A percentile compares a stretch with the other conserved stretches of the same genome.
These are phyloP conservation scores for Probaryconus sp. DNA, from an alignment of 1,140 invertebrate species.

Conservation along the genomic window DNA sequence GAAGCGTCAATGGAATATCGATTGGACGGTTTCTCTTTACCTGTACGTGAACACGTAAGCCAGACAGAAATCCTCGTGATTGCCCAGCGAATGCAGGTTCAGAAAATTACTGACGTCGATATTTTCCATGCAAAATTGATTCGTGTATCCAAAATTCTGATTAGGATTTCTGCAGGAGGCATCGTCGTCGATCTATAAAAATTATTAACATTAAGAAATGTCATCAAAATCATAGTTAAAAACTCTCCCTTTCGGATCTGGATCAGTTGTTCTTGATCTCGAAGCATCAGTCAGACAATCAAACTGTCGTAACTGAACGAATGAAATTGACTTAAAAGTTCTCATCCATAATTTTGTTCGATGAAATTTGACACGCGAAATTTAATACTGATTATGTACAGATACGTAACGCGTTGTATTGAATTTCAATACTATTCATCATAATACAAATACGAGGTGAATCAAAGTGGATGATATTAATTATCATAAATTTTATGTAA, in stretches of 20 bases:
- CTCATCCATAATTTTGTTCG: too few species aligned
- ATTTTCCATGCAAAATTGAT: constrained; percentile 97
- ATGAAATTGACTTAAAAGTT: constrained; percentile 10
- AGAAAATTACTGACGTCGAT: constrained; percentile 99
- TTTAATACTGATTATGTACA: constrained; percentile 21
- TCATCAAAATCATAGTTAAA: too few species aligned
- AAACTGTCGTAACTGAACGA: too few species aligned
- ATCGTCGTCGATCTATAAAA: constrained; percentile 92
- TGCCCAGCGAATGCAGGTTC: constrained; percentile 97
- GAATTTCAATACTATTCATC: too few species aligned
- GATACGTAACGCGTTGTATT: too few species aligned
- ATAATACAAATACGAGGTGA: too few species aligned
- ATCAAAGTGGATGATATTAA: too few species aligned
- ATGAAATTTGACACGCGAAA: constrained; percentile 16
- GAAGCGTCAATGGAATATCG: constrained; percentile 33
- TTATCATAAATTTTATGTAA: too few species aligned
- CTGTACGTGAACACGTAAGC: constrained; percentile 99
- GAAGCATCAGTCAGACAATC: too few species aligned
- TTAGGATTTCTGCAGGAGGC: constrained; percentile 84
- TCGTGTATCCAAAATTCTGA: constrained; percentile 85
- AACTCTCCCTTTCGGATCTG: too few species aligned
- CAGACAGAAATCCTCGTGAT: constrained; percentile 98
- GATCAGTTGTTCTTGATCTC: too few species aligned
- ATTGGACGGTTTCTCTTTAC: constrained; percentile 57
- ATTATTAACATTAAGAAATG: too few species aligned